Conservation (phyloP, 2,888 invertebrate genomes). For the Catocala fraxini region DNA sequence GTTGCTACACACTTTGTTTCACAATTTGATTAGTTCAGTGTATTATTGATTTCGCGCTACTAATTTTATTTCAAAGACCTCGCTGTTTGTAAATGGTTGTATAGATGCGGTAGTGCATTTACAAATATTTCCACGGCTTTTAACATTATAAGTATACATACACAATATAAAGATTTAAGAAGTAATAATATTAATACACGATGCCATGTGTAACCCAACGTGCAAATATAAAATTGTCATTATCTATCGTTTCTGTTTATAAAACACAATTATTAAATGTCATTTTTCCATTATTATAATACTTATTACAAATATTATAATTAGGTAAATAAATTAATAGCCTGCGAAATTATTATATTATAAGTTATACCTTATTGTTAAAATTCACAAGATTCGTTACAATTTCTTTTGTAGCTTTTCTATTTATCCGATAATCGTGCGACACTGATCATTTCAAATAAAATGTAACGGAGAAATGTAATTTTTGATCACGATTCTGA, state of each 20-base stretch:
- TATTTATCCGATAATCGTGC: slow-evolving; percentile 43
- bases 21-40: slow-evolving; percentile 26
- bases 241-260: no score
- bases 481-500: slow-evolving; percentile 35
- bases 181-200: no score
- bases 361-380: slow-evolving; percentile 20
- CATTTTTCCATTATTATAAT: no score
- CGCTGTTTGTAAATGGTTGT: slow-evolving; percentile 16
- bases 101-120: neutral
- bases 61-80: slow-evolving; percentile 43
- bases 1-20: slow-evolving; percentile 10
- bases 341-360: neutral
- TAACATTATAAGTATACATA: neutral
- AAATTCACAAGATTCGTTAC: slow-evolving; percentile 32
- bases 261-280: no score
- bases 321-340: no score
- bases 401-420: slow-evolving; percentile 41
- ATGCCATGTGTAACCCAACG: no score
- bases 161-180: neutral
- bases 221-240: no score
- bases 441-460: slow-evolving; percentile 41
- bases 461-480: slow-evolving; percentile 42
- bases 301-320: no score
- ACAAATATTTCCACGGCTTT: neutral
- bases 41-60: slow-evolving; percentile 46